Evolutionary conservation across 2,797 vertebrate genomes (phyloP), one percentile per base, ranked within the genome.

Genomic region (Pipistrellus pygmaeus): DNA sequence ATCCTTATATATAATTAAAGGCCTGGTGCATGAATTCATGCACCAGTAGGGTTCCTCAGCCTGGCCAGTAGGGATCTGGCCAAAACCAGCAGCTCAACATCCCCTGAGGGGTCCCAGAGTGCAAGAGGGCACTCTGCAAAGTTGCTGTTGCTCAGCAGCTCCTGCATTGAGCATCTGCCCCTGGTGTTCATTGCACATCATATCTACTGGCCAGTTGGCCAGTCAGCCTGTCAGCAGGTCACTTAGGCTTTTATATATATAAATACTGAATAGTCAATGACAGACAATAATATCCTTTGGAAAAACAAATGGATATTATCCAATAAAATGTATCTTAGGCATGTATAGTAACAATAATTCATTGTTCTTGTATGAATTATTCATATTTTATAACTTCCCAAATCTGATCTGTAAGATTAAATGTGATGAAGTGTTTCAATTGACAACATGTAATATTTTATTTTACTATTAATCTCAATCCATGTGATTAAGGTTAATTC

Each of bases 381-480:
- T 86, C 78, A 38, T 85, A 73, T 89, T 93, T 96, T 84, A 69
- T 86, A 96, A 85, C 69, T 82, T 72, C 72, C 82, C 38, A 96
- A 87, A 91, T 89, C 30, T 90, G 64, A 91, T 95, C 93, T 96
- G 60, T 44, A 81, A 91, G 93, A 96, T 94, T 95, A 96, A 96
- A 69, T 68, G 75, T 93, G 92, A 96, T 96, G 51, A 94, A 96
- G 86, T 77, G 46, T 93, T 94, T 96, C 93, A 69, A 44, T 23
- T 85, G 93, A 93, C 94, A 94, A 81, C 82, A 85, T 96, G 95
- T 91, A 92, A 73, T 88, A 90, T 96, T 96, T 94, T 82, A 90
- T 93, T 95, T 97, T 85, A 88, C 84, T 92, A 92, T 94, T 96
- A 90, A 97, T 97, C 96, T 95, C 94, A 87, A 97, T 95, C 95